Conservation (phyloP, 2,113 vertebrate genomes). For the Cinclus cinclus region DNA sequence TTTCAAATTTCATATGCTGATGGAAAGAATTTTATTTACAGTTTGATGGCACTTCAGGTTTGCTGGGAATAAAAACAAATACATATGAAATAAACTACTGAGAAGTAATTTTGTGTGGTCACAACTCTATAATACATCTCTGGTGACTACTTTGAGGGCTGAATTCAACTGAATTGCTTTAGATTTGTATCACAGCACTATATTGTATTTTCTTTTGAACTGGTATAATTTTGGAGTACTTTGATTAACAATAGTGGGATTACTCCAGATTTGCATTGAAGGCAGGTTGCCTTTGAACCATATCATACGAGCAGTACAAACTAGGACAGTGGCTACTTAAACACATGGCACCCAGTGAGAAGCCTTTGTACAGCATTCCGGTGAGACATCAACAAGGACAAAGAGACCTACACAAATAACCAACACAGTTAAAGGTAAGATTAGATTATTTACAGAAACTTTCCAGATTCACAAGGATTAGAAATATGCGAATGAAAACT, state of each 20-base stretch:
- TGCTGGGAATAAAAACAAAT: background rate
- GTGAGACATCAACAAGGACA: background rate
- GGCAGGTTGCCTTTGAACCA: background rate
- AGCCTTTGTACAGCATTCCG: background rate
- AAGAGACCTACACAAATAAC: background rate
- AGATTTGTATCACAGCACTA: background rate
- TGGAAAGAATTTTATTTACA: background rate
- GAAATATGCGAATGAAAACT: slow-evolving; percentile 13
- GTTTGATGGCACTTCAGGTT: background rate
- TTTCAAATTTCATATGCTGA: background rate
- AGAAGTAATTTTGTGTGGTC: background rate
- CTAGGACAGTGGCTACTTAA: background rate
- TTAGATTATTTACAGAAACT: background rate
- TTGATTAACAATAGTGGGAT: background rate
- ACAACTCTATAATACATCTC: background rate
- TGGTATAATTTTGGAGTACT: background rate
- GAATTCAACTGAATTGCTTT: background rate
- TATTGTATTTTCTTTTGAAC: background rate
- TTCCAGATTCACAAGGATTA: background rate
- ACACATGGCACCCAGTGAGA: background rate
- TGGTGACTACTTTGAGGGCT: background rate
- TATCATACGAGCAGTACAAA: background rate
- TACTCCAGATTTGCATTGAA: background rate
- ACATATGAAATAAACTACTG: background rate
- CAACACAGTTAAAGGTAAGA: background rate